Evolutionary conservation across 2,797 vertebrate species (phyloP), one percentile per base, ranked within the genome.

Genomic region (Coluber constrictor): DNA sequence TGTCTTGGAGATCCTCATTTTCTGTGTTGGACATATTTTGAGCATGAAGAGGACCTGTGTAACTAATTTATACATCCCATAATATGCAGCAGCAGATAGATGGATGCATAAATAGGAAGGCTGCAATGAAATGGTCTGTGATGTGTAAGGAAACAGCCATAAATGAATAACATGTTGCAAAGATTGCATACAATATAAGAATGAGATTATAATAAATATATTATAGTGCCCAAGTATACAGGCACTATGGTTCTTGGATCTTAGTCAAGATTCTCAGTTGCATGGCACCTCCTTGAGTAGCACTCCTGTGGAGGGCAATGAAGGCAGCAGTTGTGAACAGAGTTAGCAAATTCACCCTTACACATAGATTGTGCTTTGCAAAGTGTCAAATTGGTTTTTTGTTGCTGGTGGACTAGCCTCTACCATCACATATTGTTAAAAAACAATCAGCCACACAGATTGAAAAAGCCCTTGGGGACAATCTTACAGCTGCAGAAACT

Each of bases 401-500:
- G 54, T 63, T 16, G 25, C 47, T 90, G 47, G 83, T 87, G 18
- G 63, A 87, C 56, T 63, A 92, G 25, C 59, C 29, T 83, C 13
- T 56, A 86, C 56, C 37, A 18, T 61, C 27, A 57, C 29, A 90
- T 59, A 56, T 54, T 16, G 87, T 63, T 86, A 63, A 91, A 90
- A 63, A 61, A 61, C 43, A 55, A 90, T 61, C 70, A 83, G 55
- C 92, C 70, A 86, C 57, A 90, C 57, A 90, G 57, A 61, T 60
- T 87, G 91, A 90, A 92, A 66, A 88, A 92, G 43, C 79, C 66
- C 90, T 59, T 61, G 3, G 83, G 86, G 86, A 94, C 43, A 92
- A 93, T 37, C n/a, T 86, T 60, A 70, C 88, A 90, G 91, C 89
- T 87, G 61, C 91, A 90, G 83, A 86, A 93, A 93, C 37, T 90